Evolutionary conservation across 1,140 invertebrate species (phyloP).

Genomic region (Bilobella aurantiaca): DNA sequence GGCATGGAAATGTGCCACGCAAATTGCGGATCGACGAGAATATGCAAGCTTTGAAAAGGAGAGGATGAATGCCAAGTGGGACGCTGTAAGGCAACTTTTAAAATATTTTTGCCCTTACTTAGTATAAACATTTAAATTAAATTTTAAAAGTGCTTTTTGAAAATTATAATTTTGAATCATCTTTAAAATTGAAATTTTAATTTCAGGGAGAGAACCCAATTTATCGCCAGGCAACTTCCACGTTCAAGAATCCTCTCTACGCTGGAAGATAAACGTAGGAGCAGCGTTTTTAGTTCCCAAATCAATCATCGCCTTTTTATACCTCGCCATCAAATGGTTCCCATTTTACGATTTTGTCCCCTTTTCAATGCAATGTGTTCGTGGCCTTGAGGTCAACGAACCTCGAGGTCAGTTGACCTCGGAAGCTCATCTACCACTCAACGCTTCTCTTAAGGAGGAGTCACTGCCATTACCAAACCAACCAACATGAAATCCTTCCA

Average conservation of each 20-base stretch:
- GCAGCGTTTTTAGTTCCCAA: no score
- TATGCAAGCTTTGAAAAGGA: conserved; percentile 97
- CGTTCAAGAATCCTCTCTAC: conserved; percentile 97
- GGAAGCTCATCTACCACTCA: no score
- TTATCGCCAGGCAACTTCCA: conserved; percentile 96
- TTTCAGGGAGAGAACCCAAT: conserved; percentile 93
- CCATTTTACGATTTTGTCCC: background rate
- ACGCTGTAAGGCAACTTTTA: conserved; percentile 60
- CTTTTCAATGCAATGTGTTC: background rate
- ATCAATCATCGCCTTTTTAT: conserved; percentile 3
- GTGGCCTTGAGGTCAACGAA: background rate
- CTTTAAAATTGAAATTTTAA: conserved; percentile 32
- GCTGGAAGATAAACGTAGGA: conserved; percentile 58
- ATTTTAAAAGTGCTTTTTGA: no score
- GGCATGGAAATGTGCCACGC: conserved; percentile 92
- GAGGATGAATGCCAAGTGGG: conserved; percentile 87
- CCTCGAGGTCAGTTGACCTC: no score
- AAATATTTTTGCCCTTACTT: background rate
- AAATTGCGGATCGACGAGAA: conserved; percentile 88
- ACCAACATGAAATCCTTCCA: conserved; percentile 5
- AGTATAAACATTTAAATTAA: no score
- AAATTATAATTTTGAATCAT: no score
- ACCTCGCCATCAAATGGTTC: background rate
- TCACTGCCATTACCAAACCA: no score
- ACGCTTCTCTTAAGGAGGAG: background rate